A percentile compares a stretch with the other conserved stretches of the same genome.
Evolutionary conservation across 2,113 vertebrate genomes (phyloP).

Genomic region (Lates calcarifer): DNA sequence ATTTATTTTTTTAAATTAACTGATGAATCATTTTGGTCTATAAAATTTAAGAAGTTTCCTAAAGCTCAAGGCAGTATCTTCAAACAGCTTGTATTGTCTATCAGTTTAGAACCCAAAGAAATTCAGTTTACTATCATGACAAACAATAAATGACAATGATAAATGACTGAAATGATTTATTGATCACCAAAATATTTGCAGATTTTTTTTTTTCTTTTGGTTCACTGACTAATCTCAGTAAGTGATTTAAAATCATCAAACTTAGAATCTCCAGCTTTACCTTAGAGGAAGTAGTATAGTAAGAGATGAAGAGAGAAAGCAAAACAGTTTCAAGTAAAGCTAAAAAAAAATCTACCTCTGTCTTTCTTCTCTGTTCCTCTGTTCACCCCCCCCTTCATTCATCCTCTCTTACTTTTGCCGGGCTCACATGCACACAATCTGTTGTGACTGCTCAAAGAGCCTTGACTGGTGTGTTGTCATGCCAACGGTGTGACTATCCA

Average conservation of each 20-base stretch:
- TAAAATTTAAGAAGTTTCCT: not conserved
- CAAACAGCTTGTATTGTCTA: no score
- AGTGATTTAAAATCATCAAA: not conserved
- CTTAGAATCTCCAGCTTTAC: not conserved
- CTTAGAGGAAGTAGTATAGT: not conserved
- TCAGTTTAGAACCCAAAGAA: not conserved
- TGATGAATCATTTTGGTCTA: not conserved
- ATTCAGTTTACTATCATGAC: not conserved
- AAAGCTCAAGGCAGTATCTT: not conserved
- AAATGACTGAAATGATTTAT: not conserved
- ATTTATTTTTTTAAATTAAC: not conserved
- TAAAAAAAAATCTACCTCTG: not conserved
- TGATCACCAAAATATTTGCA: no score
- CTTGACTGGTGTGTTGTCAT: constrained; percentile 76
- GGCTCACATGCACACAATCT: constrained; percentile 63
- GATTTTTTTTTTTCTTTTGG: no score
- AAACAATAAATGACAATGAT: not conserved
- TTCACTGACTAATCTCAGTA: not conserved
- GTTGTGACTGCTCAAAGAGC: constrained; percentile 61
- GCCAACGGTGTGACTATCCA: constrained; percentile 74
- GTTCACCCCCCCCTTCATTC: constrained; percentile 14
- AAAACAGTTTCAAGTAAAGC: constrained; percentile 2
- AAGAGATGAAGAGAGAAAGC: not conserved
- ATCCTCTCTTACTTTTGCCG: constrained; percentile 42
- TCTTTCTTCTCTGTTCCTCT: not conserved